Evolutionary conservation across 1,140 invertebrate species (phyloP), one percentile per base, ranked within the genome.

Genomic region (Zaprionus ornatus): DNA sequence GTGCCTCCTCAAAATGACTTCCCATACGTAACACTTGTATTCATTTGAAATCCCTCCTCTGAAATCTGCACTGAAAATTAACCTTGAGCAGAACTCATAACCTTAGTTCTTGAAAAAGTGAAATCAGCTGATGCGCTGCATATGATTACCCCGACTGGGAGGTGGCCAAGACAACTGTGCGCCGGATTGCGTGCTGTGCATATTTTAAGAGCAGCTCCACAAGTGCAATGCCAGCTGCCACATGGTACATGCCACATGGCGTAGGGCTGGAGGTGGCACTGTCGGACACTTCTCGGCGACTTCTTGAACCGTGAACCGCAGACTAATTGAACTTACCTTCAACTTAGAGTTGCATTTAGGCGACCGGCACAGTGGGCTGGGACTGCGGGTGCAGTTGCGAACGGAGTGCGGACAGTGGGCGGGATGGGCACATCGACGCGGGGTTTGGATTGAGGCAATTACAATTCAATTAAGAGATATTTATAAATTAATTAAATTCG

Each of bases 401-500:
- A 42, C 27, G 54, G 48, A 0, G 10, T 0, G 50, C 12, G 50
- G 12, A 52, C 23, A 27, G 13, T 25, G 54, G 27, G 52, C 29
- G 52, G 35, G 65, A 69, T 73, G 74, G 65, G 52, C 69, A 50
- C 42, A 61, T 66, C 74, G 69, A 61, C 66, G 48, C 74, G 77
- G 61, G 56, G 61, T 74, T 80, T 50, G 54, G 29, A 42, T 60
- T 57, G 32, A 29, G 32, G 70, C 64, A 74, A 82, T 88, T 88
- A 79, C 45, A 57, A 79, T 90, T 81, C 71, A 85, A 88, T 88
- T 88, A 82, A 88, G 69, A 81, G 81, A 70, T 90, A 85, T 84
- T 90, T 84, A 82, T 77, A 76, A 81, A 62, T 75, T 84, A 80
- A 84, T 75, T 85, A 72, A 82, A 71, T 82, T 87, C 79, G 50